Evolutionary conservation across 2,888 invertebrate species (phyloP).

Genomic region (Arenicola marina): DNA sequence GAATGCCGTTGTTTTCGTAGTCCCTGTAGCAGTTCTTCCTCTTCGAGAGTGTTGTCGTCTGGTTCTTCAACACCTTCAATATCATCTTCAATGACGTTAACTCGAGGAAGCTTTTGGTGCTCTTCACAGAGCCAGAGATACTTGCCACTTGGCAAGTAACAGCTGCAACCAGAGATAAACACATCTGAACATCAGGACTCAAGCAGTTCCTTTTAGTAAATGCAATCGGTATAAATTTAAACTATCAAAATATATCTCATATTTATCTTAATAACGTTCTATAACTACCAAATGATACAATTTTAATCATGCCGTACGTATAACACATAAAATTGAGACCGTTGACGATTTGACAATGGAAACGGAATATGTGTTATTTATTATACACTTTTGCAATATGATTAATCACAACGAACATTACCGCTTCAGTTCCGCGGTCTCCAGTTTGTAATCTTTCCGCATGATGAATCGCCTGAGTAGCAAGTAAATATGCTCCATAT

Average conservation of each 20-base stretch:
- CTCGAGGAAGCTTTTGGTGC: constrained; percentile 22
- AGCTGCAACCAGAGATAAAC: constrained; percentile 16
- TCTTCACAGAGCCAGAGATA: constrained; percentile 27
- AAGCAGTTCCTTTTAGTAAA: no score
- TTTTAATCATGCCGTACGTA: not conserved
- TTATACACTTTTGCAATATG: not conserved
- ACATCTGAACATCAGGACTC: no score
- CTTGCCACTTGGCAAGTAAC: constrained; percentile 29
- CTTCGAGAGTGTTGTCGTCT: not conserved
- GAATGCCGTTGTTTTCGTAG: not conserved
- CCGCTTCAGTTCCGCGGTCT: constrained; percentile 14
- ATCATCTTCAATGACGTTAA: constrained; percentile 10
- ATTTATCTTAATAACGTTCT: no score
- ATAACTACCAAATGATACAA: not conserved
- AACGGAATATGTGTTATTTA: not conserved
- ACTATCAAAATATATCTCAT: no score
- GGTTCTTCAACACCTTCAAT: no score
- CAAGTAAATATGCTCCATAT: constrained; percentile 14
- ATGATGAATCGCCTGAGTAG: constrained; percentile 12
- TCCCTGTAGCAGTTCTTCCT: not conserved
- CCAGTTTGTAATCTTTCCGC: constrained; percentile 13
- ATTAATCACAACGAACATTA: not conserved
- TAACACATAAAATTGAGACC: not conserved
- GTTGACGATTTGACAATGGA: not conserved
- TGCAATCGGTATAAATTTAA: no score